Conservation (phyloP, 2,888 invertebrate species). For the Molorchus minor region DNA sequence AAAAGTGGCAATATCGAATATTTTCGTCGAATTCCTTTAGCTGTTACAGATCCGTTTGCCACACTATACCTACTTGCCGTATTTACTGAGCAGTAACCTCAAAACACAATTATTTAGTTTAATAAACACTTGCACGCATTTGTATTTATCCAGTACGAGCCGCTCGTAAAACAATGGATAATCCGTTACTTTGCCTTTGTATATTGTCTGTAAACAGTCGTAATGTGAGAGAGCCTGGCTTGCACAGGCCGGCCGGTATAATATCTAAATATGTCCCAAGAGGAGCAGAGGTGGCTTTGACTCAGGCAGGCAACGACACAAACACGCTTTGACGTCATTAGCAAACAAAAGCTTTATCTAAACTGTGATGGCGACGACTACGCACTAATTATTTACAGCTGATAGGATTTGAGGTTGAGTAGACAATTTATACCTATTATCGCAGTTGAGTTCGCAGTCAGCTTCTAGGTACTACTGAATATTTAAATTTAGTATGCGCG, state of each 20-base stretch:
- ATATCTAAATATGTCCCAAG: constrained; percentile 26
- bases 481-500: no score
- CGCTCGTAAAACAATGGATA: background rate
- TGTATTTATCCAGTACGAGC: background rate
- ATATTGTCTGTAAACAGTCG: constrained; percentile 20
- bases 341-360: constrained; percentile 29
- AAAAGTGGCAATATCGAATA: no score
- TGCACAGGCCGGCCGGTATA: constrained; percentile 22
- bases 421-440: constrained; percentile 3
- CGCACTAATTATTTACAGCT: constrained; percentile 29
- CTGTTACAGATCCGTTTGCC: no score
- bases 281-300: constrained; percentile 18
- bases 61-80: no score
- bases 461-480: no score
- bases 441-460: no score
- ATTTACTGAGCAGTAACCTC: no score
- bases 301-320: constrained; percentile 3
- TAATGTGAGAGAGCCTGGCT: constrained; percentile 11
- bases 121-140: background rate
- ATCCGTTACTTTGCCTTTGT: constrained; percentile 1
- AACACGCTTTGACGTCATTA: constrained; percentile 23
- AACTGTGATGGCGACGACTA: constrained; percentile 24
- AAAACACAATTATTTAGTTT: constrained; percentile 3
- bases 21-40: no score
- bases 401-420: constrained; percentile 20